Evolutionary conservation across 1,140 invertebrate species (phyloP).

Genomic region (Drosophila elegans): DNA sequence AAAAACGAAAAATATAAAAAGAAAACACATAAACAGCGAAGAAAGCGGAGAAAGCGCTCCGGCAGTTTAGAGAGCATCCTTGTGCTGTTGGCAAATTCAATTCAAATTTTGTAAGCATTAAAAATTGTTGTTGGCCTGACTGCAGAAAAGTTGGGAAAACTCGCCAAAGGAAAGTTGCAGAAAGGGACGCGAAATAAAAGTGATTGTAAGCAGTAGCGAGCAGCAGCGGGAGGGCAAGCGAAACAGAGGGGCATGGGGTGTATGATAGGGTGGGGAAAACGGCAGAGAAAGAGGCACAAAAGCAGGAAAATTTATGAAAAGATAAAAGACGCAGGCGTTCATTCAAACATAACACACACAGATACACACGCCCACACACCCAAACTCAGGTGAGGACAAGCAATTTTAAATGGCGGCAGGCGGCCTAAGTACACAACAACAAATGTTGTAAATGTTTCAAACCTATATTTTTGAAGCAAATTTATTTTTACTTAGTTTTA

Average conservation of each 20-base stretch:
- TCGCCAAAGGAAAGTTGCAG: conserved; percentile 50
- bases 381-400: conserved; percentile 71
- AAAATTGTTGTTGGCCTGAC: conserved; percentile 50
- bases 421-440: conserved; percentile 30
- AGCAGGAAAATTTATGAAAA: conserved; percentile 80
- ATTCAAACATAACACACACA: conserved; percentile 77
- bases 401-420: conserved; percentile 79
- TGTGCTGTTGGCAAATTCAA: conserved; percentile 76
- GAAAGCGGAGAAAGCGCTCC: conserved; percentile 36
- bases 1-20: neutral
- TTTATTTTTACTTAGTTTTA: too few relatives aligned
- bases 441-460: neutral
- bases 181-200: conserved; percentile 71
- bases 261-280: neutral
- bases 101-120: conserved; percentile 83
- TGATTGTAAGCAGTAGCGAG: conserved; percentile 78
- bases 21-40: conserved; percentile 31
- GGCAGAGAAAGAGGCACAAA: conserved; percentile 51
- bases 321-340: conserved; percentile 81
- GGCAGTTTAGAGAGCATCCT: conserved; percentile 64
- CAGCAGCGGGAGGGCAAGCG: neutral
- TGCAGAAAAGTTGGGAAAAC: conserved; percentile 76
- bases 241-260: neutral
- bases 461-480: too few relatives aligned
- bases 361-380: conserved; percentile 20